Base-by-base conservation (phyloP, 2,888 invertebrate genomes). In the Sinotaia quadrata region DNA sequence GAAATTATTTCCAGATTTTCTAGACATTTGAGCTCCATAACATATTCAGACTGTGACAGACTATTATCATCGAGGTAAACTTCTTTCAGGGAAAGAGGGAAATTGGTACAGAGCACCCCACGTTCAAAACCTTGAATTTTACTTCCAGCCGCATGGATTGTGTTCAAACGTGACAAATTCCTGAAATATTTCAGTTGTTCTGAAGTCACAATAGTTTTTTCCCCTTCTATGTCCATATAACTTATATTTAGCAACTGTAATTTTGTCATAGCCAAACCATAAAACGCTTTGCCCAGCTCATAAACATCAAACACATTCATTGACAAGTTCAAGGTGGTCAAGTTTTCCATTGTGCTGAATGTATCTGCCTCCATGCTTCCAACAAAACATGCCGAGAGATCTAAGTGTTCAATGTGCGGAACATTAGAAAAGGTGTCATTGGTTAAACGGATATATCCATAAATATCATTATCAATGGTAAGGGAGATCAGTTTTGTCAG, bases 101-200 rank as follows among this genome's bases (percentile, higher is more conserved):
- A n/a, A n/a, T n/a, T n/a, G n/a, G n/a, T n/a, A n/a, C n/a, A n/a
- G n/a, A n/a, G n/a, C n/a, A n/a, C n/a, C n/a, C n/a, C n/a, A n/a
- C n/a, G n/a, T n/a, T n/a, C n/a, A n/a, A n/a, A n/a, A n/a, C n/a
- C n/a, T n/a, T n/a, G n/a, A n/a, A n/a, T n/a, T n/a, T n/a, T n/a
- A n/a, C n/a, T 73, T 47, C 51, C 29, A 54, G n/a, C 49, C 10
- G 67, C 70, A 10, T 68, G 57, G 24, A 73, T 73, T 15, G 12
- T 33, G 31, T 68, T 51, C 49, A 73, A 33, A 33, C 66, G 33
- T 2, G 68, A 67, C n/a, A n/a, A n/a, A 59, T 61, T 31, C 12
- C 49, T 68, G 47, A 69, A 59, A 34, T 54, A 61, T 21, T 37
- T 47, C 29, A 66, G 52, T 36, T 27, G 49, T 4, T 10, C 27